Conservation (phyloP, 2,888 invertebrate genomes). For the Sepiola atlantica region DNA sequence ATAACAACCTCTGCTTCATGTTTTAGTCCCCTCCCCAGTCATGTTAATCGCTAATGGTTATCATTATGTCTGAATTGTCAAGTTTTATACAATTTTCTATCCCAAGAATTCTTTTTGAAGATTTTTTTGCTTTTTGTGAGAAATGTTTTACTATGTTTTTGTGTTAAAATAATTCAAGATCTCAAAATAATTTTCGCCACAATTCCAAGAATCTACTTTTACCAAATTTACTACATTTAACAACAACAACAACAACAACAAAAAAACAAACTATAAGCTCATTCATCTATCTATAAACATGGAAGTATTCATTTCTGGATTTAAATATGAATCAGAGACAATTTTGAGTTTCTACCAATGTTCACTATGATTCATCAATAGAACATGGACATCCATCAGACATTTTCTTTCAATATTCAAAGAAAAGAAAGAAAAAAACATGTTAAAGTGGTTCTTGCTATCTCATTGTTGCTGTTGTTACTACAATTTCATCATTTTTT, state of each 20-base stretch:
- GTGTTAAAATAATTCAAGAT: neutral
- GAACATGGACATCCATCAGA: neutral
- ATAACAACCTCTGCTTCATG: neutral
- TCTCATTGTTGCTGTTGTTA: neutral
- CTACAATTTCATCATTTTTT: neutral
- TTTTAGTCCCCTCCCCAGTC: neutral
- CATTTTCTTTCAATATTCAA: neutral
- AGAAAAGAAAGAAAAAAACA: no score
- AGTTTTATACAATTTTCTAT: neutral
- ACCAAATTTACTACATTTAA: neutral
- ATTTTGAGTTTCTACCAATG: neutral
- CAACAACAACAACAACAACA: neutral
- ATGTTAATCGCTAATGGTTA: neutral
- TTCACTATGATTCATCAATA: neutral
- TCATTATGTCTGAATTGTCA: neutral
- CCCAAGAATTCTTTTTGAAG: neutral
- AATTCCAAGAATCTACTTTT: neutral
- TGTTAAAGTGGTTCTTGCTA: neutral
- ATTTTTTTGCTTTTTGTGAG: neutral
- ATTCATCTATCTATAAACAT: neutral
- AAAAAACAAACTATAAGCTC: neutral
- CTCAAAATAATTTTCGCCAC: neutral
- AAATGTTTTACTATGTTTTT: neutral
- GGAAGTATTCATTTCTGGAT: neutral
- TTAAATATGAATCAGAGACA: slow-evolving; percentile 12